Base-by-base conservation (phyloP, 1,140 invertebrate genomes). In the Drosophila fuyamai region DNA sequence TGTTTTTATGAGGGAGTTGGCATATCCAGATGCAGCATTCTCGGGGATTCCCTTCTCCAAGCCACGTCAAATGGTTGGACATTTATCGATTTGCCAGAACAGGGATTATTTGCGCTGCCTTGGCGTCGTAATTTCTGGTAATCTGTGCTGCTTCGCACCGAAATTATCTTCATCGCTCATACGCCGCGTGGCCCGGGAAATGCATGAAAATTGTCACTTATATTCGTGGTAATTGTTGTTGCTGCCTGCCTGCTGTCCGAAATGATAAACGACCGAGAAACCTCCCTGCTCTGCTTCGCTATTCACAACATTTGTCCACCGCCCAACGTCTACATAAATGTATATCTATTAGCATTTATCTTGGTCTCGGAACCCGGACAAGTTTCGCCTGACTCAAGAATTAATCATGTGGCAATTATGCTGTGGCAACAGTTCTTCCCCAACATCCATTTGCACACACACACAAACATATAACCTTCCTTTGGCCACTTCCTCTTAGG, bases 141-240 rank as follows among this genome's bases (percentile, higher is more conserved):
- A 71, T 71, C 68, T 57, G 4, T 40, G 48, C 47, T 46, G 38
- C 29, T 63, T 70, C 50, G 53, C 51, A 71, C 68, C 66, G 23
- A 60, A 82, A 82, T 65, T 65, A 65, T 82, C 63, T 57, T 60
- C 79, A 70, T 82, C 79, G 79, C 79, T 78, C 79, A 82, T 82
- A 82, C 74, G 79, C 79, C 79, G 68, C 51, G 75, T 82, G 62
- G 61, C 44, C 38, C 27, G 54, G 54, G 76, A 81, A 81, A 81
- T 82, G 58, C 72, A 82, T 82, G 79, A 82, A 82, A 82, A 82
- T 82, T 82, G 79, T 82, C 79, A 82, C 79, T 82, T 82, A 82
- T 82, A 78, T 82, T 82, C 75, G 62, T 61, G 32, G 57, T 70
- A 70, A 76, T 78, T 62, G 76, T 73, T 81, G 74, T 67, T 77